A percentile compares a stretch with the other conserved stretches of the same genome.
These are phyloP conservation scores for Nesidiocoris tenuis DNA, from an alignment of 2,888 invertebrate genomes.

Conservation along the genomic window DNA sequence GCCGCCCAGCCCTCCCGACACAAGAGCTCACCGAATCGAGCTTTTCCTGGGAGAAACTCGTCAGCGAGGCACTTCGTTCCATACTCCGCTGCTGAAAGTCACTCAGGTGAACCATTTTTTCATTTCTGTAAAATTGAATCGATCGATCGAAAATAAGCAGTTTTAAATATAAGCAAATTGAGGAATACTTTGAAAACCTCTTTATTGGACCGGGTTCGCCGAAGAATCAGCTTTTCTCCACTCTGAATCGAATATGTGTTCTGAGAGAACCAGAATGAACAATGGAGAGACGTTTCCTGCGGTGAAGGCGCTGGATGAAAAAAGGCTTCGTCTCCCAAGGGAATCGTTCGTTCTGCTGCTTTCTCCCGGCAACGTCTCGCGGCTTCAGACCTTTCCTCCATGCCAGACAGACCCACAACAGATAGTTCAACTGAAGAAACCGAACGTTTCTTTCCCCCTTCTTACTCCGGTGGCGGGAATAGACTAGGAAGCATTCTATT, in stretches of 20 bases:
- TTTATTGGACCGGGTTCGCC: too few species aligned
- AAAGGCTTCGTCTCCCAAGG: constrained; percentile 10
- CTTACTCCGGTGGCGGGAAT: not conserved
- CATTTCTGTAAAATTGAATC: too few species aligned
- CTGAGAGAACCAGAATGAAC: constrained; percentile 7
- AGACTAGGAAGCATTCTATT: not conserved
- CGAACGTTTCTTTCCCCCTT: not conserved
- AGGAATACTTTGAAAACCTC: too few species aligned
- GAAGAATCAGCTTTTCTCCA: too few species aligned
- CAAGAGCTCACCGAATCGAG: constrained; percentile 54
- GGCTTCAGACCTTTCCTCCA: not conserved
- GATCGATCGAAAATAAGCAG: too few species aligned
- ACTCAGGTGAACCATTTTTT: too few species aligned
- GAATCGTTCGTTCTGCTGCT: not conserved
- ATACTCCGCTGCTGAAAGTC: constrained; percentile 57
- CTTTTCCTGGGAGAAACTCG: constrained; percentile 59
- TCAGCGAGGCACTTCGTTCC: constrained; percentile 60
- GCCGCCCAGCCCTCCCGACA: constrained; percentile 52
- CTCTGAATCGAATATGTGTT: not conserved
- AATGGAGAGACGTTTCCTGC: not conserved
- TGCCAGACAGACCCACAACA: not conserved
- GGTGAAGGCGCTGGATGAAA: not conserved
- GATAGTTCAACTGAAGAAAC: not conserved
- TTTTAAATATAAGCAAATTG: too few species aligned
- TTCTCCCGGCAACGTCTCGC: not conserved